Evolutionary conservation across 2,888 invertebrate species (phyloP).

Genomic region (Ichneumon xanthorius): DNA sequence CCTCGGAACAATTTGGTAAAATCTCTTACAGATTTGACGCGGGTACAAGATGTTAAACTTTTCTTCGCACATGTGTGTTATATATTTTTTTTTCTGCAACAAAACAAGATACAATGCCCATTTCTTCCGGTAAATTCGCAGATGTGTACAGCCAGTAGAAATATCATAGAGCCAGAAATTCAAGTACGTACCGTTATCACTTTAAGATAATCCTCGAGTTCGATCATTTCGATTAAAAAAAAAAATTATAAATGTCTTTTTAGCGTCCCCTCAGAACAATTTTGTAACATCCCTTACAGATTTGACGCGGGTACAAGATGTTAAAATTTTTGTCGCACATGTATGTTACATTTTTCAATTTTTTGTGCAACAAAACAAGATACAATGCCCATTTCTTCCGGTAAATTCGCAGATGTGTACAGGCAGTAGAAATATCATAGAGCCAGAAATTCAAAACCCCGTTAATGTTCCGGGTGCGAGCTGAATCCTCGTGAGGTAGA

Average conservation of each 20-base stretch:
- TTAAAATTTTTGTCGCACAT: not conserved
- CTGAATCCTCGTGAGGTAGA: constrained; percentile 77
- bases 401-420: constrained; percentile 25
- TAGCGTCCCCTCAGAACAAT: not conserved
- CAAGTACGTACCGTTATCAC: too few species aligned
- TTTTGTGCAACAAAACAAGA: constrained; percentile 32
- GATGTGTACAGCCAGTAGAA: constrained; percentile 16
- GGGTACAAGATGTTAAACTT: not conserved
- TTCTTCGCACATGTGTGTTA: not conserved
- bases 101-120: constrained; percentile 2
- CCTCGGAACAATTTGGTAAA: not conserved
- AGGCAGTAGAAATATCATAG: constrained; percentile 22
- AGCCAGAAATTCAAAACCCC: constrained; percentile 47
- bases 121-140: constrained; percentile 8
- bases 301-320: not conserved
- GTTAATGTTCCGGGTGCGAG: constrained; percentile 38
- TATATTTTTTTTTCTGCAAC: constrained; percentile 14
- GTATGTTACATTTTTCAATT: not conserved
- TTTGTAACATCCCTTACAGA: not conserved
- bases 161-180: constrained; percentile 28
- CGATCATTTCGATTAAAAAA: too few species aligned
- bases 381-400: not conserved
- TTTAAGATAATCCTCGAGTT: too few species aligned
- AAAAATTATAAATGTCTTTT: not conserved
- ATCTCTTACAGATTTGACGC: not conserved